Conservation (phyloP, 2,113 vertebrate species). For the Gila orcuttii region DNA sequence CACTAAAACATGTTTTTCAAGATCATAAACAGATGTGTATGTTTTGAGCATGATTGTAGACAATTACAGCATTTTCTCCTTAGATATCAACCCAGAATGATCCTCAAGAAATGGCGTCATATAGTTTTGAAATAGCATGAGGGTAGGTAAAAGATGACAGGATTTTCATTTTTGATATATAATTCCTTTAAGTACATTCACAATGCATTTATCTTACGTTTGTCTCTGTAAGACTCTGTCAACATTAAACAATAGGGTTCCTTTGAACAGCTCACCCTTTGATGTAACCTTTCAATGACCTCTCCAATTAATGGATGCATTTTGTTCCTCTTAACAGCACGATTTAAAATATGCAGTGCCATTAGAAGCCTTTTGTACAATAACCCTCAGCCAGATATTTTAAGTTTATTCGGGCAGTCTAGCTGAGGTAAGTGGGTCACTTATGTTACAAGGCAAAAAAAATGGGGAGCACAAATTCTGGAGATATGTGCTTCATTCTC, state of each 20-base stretch:
- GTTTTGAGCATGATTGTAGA: neutral
- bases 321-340: constrained; percentile 39
- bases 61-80: neutral
- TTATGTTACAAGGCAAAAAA: constrained; percentile 54
- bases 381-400: constrained; percentile 26
- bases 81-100: neutral
- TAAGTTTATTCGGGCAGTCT: constrained; percentile 32
- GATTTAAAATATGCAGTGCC: constrained; percentile 36
- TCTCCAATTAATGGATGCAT: constrained; percentile 47
- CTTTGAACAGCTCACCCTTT: constrained; percentile 18
- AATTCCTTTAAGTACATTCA: neutral
- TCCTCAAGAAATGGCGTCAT: neutral
- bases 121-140: neutral
- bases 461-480: constrained; percentile 62
- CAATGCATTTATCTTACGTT: neutral
- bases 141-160: neutral
- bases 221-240: neutral
- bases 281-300: constrained; percentile 27
- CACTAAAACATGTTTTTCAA: neutral
- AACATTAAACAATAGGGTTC: constrained; percentile 9
- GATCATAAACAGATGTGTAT: neutral
- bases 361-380: constrained; percentile 17
- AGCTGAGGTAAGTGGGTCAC: constrained; percentile 63
- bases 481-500: constrained; percentile 44
- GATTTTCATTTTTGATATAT: neutral